These are phyloP conservation scores for Rotaria macrura DNA, from an alignment of 2,888 invertebrate species.

Conservation along the genomic window DNA sequence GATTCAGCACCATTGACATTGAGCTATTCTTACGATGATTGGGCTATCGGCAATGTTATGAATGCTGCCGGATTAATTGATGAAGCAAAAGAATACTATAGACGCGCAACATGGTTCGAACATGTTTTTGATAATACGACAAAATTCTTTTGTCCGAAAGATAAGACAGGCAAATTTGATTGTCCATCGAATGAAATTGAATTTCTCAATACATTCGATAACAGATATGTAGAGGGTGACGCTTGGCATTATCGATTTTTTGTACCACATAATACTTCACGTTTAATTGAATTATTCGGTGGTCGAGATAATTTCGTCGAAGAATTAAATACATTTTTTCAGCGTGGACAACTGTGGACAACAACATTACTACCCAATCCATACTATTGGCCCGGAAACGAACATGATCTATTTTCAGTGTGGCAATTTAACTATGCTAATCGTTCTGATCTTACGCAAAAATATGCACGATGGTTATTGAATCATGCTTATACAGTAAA, in stretches of 20 bases:
- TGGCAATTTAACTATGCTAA: slow-evolving; percentile 15
- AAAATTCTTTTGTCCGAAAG: slow-evolving; percentile 7
- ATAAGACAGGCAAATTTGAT: neutral
- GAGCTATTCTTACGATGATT: slow-evolving; percentile 5
- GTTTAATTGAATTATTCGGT: slow-evolving; percentile 11
- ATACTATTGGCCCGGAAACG: slow-evolving; percentile 16
- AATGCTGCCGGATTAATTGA: neutral
- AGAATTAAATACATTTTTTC: neutral
- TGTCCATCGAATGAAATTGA: neutral
- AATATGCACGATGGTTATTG: neutral
- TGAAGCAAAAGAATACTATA: neutral
- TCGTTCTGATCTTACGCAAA: neutral
- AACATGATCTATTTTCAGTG: neutral
- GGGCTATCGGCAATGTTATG: neutral
- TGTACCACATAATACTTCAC: neutral
- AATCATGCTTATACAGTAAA: neutral
- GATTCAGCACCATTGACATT: neutral
- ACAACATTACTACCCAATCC: slow-evolving; percentile 8
- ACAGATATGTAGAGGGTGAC: neutral
- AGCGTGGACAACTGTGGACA: neutral
- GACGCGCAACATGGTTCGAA: neutral
- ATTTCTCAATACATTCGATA: neutral
- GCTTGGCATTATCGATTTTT: slow-evolving; percentile 21
- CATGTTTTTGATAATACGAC: neutral
- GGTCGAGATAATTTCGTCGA: neutral